A percentile compares a stretch with the other conserved stretches of the same genome.
Conservation (phyloP, 2,888 invertebrate species). For the Candidula unifasciata region DNA sequence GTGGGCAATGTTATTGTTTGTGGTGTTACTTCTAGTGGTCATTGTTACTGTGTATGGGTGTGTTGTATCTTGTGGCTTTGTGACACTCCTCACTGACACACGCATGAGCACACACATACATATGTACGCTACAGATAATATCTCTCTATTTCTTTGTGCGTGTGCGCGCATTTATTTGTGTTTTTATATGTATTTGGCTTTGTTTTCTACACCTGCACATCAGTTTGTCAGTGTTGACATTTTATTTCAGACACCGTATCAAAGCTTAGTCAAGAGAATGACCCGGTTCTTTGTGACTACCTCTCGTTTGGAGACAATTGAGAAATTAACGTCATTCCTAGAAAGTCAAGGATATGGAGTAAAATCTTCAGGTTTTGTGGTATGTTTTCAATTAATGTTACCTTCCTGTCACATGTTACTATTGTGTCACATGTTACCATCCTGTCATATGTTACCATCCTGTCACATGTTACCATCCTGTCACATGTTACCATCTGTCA, state of each 20-base stretch:
- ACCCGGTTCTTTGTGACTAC: slow-evolving; percentile 92
- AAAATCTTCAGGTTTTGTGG: slow-evolving; percentile 82
- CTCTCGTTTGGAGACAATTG: slow-evolving; percentile 83
- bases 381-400: slow-evolving; percentile 76
- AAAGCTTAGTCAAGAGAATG: slow-evolving; percentile 91
- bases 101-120: too few relatives aligned
- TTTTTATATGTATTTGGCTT: not conserved
- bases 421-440: not conserved
- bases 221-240: not conserved
- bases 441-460: not conserved
- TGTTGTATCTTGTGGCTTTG: too few relatives aligned
- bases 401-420: too few relatives aligned
- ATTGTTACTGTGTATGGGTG: too few relatives aligned
- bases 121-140: too few relatives aligned
- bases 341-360: slow-evolving; percentile 84
- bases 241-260: slow-evolving; percentile 83
- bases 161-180: too few relatives aligned
- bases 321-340: slow-evolving; percentile 83
- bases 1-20: too few relatives aligned
- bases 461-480: not conserved
- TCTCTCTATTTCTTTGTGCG: too few relatives aligned
- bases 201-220: not conserved
- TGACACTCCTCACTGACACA: too few relatives aligned
- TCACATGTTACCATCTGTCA: too few relatives aligned
- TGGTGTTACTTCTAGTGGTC: too few relatives aligned